These are phyloP conservation scores for Holcopasites calliopsidis DNA, from an alignment of 1,140 invertebrate genomes.

Conservation along the genomic window DNA sequence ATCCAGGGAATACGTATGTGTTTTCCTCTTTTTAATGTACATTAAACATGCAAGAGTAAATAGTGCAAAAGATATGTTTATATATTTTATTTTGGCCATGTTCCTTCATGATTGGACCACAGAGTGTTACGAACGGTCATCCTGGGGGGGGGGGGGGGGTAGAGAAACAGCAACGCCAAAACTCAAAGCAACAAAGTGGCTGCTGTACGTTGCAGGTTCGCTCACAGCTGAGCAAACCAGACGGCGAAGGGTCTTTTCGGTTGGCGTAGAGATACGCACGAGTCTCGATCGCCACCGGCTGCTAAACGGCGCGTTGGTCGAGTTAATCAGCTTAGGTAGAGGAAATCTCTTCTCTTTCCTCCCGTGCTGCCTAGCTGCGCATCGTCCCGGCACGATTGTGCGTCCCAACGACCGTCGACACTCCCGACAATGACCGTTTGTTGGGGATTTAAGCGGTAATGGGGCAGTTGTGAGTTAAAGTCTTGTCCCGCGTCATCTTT, in stretches of 20 bases:
- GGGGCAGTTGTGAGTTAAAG: constrained; percentile 13
- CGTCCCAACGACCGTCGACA: constrained; percentile 34
- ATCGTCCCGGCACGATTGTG: constrained; percentile 45
- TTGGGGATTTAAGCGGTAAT: constrained; percentile 52
- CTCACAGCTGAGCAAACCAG: constrained; percentile 51
- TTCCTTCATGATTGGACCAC: too few species aligned
- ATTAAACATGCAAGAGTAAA: too few species aligned
- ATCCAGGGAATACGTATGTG: too few species aligned
- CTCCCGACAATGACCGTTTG: constrained; percentile 56
- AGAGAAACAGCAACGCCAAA: too few species aligned
- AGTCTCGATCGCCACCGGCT: constrained; percentile 43
- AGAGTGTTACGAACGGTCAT: too few species aligned
- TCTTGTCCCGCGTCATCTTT: background rate
- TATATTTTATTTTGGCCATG: too few species aligned
- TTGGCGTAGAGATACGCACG: constrained; percentile 17
- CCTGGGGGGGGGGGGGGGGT: too few species aligned
- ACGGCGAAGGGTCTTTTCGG: constrained; percentile 32
- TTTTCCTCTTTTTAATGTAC: too few species aligned
- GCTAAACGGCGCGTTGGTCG: constrained; percentile 60
- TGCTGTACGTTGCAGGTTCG: background rate
- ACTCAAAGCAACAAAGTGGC: background rate
- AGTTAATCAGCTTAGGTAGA: constrained; percentile 67
- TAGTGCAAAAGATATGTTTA: too few species aligned
- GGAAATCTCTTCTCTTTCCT: constrained; percentile 44
- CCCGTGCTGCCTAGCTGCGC: constrained; percentile 7